phyloP scores from a whole-genome alignment of 2,113 vertebrate species.

The Strigops habroptila region DNA sequence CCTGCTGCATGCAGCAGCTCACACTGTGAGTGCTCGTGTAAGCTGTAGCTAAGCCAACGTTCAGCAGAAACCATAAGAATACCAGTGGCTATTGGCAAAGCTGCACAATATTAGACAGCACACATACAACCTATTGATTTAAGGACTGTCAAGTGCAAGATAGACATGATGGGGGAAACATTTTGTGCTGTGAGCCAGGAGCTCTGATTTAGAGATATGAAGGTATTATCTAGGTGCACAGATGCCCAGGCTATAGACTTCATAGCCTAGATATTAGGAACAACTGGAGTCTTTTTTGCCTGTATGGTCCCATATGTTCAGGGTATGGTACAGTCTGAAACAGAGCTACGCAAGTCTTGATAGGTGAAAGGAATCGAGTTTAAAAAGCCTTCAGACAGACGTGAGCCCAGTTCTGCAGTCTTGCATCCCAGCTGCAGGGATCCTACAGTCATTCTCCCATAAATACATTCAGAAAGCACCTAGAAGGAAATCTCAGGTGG shows the following conservation, averaged over 20 bases:
- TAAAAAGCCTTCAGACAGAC: background rate
- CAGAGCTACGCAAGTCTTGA: background rate
- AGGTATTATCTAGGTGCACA: background rate
- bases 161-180: background rate
- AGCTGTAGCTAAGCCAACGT: background rate
- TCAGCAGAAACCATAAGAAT: background rate
- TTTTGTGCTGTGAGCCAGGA: background rate
- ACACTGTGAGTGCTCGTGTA: rapidly evolving
- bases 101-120: background rate
- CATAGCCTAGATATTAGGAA: background rate
- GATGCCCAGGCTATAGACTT: background rate
- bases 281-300: background rate
- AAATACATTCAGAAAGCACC: background rate
- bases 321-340: background rate
- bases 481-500: background rate
- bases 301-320: background rate
- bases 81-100: background rate
- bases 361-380: background rate
- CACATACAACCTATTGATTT: background rate
- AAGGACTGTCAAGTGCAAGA: background rate
- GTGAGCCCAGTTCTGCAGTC: background rate
- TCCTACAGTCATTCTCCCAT: background rate
- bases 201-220: background rate
- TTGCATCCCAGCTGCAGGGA: background rate
- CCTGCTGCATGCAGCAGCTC: background rate